Percentiles rank a stretch among this genome's conserved stretches.
These are phyloP conservation scores for Brachionichthys hirsutus DNA, from an alignment of 2,113 vertebrate species.

Conservation along the genomic window DNA sequence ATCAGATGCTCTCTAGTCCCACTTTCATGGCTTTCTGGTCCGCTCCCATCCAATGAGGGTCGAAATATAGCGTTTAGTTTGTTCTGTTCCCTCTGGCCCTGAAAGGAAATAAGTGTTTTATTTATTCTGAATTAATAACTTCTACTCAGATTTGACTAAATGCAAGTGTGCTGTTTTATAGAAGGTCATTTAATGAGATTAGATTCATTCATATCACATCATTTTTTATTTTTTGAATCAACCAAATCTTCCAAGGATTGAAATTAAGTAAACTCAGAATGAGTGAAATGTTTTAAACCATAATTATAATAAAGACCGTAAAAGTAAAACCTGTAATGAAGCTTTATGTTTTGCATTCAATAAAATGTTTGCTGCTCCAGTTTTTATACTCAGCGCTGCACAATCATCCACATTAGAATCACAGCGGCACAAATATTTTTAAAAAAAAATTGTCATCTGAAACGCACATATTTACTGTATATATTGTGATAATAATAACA, in stretches of 20 bases:
- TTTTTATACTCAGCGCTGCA: background rate
- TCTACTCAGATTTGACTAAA: background rate
- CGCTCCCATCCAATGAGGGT: background rate
- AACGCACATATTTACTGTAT: too few species aligned
- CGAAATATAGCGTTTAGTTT: background rate
- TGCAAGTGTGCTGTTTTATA: background rate
- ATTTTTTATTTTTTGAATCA: too few species aligned
- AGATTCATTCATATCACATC: too few species aligned
- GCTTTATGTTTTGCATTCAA: background rate
- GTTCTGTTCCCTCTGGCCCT: too few species aligned
- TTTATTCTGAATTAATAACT: background rate
- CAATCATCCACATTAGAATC: too few species aligned
- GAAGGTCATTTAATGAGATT: background rate
- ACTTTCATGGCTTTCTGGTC: slow-evolving; percentile 31
- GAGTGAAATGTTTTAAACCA: background rate
- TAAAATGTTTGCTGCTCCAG: background rate
- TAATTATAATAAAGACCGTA: background rate
- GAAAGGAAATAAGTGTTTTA: too few species aligned
- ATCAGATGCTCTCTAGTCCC: slow-evolving; percentile 67
- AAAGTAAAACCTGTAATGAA: background rate
- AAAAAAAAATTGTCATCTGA: too few species aligned
- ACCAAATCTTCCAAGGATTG: background rate
- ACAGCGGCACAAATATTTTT: too few species aligned
- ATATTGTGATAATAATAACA: too few species aligned
- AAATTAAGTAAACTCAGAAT: background rate